Evolutionary conservation across 2,797 vertebrate genomes (phyloP), one percentile per base, ranked within the genome.

Genomic region (Anniella stebbinsi): DNA sequence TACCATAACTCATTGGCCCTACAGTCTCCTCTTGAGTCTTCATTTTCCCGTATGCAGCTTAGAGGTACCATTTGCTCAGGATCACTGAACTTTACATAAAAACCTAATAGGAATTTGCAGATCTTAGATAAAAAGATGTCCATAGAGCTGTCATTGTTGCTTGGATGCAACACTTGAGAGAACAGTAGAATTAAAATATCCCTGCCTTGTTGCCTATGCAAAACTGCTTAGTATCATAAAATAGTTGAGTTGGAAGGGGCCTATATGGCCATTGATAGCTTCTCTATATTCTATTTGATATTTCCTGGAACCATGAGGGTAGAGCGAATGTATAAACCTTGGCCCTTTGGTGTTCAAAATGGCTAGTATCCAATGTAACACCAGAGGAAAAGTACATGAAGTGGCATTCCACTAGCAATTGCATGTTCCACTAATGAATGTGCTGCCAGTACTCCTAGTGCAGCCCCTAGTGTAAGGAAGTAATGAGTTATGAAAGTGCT

Each of bases 21-120:
- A 33, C 3, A 75, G 0, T 89, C 21, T 87, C 87, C 66, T 2
- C 25, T 48, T 1, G 13, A 45, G 6, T 83, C 38, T 72, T 0
- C 17, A 3, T 73, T 94, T 38, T 77, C 88, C 28, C 41, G 73
- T 57, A n/a, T 87, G 9, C 25, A 72, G 25, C 77, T 36, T 87
- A 73, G 38, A 38, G 51, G 41, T 83, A n/a, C 12, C 11, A 30
- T n/a, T 33, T 45, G 21, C 67, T 28, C 60, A 57, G 63, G 48
- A 86, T 23, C 18, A 41, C 25, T 67, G n/a, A 69, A 23, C 17
- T 17, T 85, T 41, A 36, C 2, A 23, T 38, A 23, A 67, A 54
- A 82, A 73, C 57, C 18, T 45, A 60, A n/a, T 73, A 48, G 54
- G 4, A 48, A 36, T 75, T 83, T 36, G 38, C 33, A 75, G 10